These are phyloP conservation scores for Patella pellucida DNA, from an alignment of 2,888 invertebrate genomes.

Conservation along the genomic window DNA sequence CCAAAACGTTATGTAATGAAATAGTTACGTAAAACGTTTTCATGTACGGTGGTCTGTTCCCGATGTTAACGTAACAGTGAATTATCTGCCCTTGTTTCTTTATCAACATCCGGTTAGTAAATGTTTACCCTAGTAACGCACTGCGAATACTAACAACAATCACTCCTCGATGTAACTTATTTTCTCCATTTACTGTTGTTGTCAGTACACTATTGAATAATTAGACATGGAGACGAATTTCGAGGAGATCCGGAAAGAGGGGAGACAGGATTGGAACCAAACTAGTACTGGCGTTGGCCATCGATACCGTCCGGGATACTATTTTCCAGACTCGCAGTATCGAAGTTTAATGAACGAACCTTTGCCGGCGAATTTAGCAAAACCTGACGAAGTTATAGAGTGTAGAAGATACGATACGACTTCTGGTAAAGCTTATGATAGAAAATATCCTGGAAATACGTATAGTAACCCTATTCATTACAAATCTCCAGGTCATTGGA, in stretches of 20 bases:
- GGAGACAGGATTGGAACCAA: conserved; percentile 63
- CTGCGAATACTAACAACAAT: no score
- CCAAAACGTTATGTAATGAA: no score
- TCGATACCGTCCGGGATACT: conserved; percentile 69
- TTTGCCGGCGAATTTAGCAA: conserved; percentile 67
- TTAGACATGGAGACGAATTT: conserved; percentile 44
- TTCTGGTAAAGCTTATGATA: conserved; percentile 65
- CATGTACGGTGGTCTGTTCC: no score
- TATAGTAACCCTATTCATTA: conserved; percentile 64
- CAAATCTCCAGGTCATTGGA: conserved; percentile 70
- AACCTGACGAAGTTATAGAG: conserved; percentile 62
- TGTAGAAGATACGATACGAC: conserved; percentile 67
- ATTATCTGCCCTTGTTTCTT: no score
- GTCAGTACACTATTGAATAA: conserved; percentile 14
- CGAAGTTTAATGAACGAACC: conserved; percentile 66
- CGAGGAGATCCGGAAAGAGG: conserved; percentile 53
- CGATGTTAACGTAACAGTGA: no score
- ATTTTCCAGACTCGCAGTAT: conserved; percentile 70
- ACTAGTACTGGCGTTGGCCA: conserved; percentile 71
- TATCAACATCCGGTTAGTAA: no score
- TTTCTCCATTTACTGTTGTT: not conserved
- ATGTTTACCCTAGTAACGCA: no score
- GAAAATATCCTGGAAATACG: conserved; percentile 61
- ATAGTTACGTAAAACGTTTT: no score
- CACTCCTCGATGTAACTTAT: no score